Percentiles rank a stretch among this genome's conserved stretches.
Evolutionary conservation across 1,140 invertebrate species (phyloP).

Genomic region (Drosophila funebris): DNA sequence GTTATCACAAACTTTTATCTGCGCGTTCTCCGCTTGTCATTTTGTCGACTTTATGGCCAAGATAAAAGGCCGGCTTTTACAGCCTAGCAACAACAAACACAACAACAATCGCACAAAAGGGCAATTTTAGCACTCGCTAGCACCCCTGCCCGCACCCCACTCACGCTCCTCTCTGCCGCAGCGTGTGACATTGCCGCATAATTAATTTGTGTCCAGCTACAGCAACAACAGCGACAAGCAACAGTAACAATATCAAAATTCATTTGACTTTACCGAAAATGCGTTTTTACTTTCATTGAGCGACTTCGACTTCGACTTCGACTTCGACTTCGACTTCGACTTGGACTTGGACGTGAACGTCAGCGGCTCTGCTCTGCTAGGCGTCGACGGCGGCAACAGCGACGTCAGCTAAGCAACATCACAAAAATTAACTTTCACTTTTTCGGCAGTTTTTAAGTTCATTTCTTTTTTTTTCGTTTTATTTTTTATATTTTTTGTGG

Average conservation of each 20-base stretch:
- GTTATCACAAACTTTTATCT: constrained; percentile 47
- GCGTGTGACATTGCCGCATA: constrained; percentile 65
- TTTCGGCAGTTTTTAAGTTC: constrained; percentile 83
- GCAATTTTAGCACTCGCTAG: constrained; percentile 49
- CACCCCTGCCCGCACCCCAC: too few relatives aligned
- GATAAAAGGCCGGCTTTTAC: constrained; percentile 45
- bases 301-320: constrained; percentile 25
- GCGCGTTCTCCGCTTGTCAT: constrained; percentile 6
- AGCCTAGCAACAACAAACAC: constrained; percentile 18
- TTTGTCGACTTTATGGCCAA: constrained; percentile 26
- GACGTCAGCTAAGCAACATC: constrained; percentile 72
- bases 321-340: constrained; percentile 10
- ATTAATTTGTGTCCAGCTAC: constrained; percentile 53
- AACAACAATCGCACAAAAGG: constrained; percentile 46
- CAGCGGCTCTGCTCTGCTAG: constrained; percentile 31
- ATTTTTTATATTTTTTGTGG: constrained; percentile 49
- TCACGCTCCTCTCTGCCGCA: not conserved
- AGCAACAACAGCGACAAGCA: constrained; percentile 12
- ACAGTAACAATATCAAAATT: constrained; percentile 40
- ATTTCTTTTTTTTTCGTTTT: constrained; percentile 70
- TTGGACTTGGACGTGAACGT: constrained; percentile 10
- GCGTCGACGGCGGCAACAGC: constrained; percentile 51
- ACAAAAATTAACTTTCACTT: constrained; percentile 83
- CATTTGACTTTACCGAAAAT: constrained; percentile 65
- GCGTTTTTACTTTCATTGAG: constrained; percentile 82